phyloP scores from a whole-genome alignment of 2,113 vertebrate species.

The Perca flavescens region DNA sequence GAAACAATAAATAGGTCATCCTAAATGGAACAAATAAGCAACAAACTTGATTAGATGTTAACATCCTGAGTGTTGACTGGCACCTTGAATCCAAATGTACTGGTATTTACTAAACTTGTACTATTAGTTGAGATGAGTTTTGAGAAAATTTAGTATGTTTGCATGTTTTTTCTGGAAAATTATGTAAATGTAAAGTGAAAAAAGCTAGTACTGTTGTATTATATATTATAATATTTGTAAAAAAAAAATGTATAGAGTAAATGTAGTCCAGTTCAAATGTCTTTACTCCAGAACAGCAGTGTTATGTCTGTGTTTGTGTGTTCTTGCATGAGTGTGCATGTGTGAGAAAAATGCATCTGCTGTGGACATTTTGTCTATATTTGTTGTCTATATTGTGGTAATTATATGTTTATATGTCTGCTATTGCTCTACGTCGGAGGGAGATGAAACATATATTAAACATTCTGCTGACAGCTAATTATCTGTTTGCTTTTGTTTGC shows the following conservation, averaged over 20 bases:
- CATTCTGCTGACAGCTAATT: conserved; percentile 54
- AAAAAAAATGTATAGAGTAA: not conserved
- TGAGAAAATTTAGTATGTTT: too few species aligned
- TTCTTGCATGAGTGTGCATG: not conserved
- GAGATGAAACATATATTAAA: conserved; percentile 36
- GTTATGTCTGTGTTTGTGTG: conserved; percentile 19
- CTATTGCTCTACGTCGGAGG: not conserved
- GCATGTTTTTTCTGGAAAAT: not conserved
- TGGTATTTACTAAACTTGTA: too few species aligned
- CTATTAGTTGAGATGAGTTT: too few species aligned
- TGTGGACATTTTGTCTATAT: conserved; percentile 49
- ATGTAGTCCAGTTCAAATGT: not conserved
- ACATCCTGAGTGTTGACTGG: too few species aligned
- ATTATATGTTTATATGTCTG: conserved; percentile 33
- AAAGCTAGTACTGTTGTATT: too few species aligned
- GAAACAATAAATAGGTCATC: too few species aligned
- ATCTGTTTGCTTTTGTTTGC: conserved; percentile 56
- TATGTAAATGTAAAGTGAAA: too few species aligned
- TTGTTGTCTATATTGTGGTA: conserved; percentile 12
- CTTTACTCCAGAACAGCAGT: not conserved
- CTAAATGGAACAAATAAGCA: too few species aligned
- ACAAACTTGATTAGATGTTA: too few species aligned
- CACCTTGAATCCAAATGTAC: too few species aligned
- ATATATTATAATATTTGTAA: not conserved
- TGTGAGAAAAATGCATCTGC: conserved; percentile 38